Base-by-base conservation (phyloP, 2,113 vertebrate genomes). In the Lophura nycthemera region DNA sequence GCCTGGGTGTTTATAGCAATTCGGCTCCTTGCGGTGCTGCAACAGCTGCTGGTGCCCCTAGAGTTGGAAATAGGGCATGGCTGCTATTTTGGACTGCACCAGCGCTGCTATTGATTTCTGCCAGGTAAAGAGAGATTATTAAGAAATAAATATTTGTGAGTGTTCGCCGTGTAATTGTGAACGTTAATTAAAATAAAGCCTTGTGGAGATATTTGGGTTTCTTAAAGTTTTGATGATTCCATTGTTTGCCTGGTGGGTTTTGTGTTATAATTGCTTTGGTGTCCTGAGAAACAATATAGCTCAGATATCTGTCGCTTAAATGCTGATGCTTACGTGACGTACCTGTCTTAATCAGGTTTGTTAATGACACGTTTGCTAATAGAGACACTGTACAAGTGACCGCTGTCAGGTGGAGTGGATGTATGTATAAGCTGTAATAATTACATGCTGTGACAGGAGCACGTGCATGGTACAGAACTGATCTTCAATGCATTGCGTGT, bases 21-120 rank as follows among this genome's bases (percentile, higher is more conserved):
- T 93, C 45, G 63, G 91, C 66, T 78, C 66, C 71, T 61, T 64
- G 75, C 91, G 14, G 56, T 79, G 22, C 90, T 88, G 91, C 86
- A 95, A 94, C 93, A 96, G 85, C 91, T 96, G 83, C 93, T 95
- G 88, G 32, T 89, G 92, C 93, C 95, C 95, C 92, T 96, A 94
- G 89, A 95, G 96, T 86, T 92, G 69, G 67, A 73, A 90, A 50
- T 40, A 70, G 70, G 93, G 78, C 54, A 91, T 91, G 89, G 57
- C 89, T 94, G 76, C 86, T 95, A 6, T 92, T 95, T 90, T 95
- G 43, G 70, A 92, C 66, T 54, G 22, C 71, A 54, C 2, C 63
- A 88, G 4, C 72, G 34, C 75, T 64, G 57, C 88, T 88, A 75
- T 81, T 52, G 72, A 60, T 74, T 77, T 57, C 22, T 83, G 29